Conservation (phyloP, 1,140 invertebrate genomes). For the Drosophila novamexicana region DNA sequence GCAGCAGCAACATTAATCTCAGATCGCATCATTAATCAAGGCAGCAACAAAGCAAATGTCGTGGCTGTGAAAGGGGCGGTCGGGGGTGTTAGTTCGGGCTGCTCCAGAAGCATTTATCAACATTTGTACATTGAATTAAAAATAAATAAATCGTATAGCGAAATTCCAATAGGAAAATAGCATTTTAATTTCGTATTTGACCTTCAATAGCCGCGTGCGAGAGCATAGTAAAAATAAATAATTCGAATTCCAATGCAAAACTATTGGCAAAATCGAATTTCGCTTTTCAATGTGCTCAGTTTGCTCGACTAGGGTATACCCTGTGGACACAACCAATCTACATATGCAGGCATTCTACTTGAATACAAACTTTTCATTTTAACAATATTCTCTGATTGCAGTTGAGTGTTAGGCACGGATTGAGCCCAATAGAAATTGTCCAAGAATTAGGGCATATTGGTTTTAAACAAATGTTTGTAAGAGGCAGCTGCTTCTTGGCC, state of each 20-base stretch:
- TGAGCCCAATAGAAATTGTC: no score
- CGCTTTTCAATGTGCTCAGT: background rate
- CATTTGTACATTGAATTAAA: constrained; percentile 67
- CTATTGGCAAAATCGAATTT: constrained; percentile 2
- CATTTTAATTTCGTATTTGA: constrained; percentile 49
- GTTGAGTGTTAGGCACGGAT: no score
- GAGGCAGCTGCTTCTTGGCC: no score
- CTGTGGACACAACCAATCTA: background rate
- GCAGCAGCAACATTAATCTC: constrained; percentile 69
- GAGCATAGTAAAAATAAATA: constrained; percentile 30
- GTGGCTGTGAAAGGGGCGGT: background rate
- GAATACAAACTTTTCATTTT: no score
- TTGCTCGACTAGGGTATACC: background rate
- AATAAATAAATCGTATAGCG: constrained; percentile 49
- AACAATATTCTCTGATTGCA: no score
- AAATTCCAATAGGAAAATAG: constrained; percentile 42
- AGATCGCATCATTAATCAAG: constrained; percentile 74
- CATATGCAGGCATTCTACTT: no score
- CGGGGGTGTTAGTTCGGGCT: background rate
- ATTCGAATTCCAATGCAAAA: constrained; percentile 8
- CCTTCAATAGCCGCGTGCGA: constrained; percentile 23
- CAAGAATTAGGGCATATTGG: no score
- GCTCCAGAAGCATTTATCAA: constrained; percentile 69
- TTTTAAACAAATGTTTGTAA: no score
- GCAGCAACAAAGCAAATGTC: constrained; percentile 43